Percentiles rank a stretch among this genome's conserved stretches.
These are phyloP conservation scores for Augochlorella aurata DNA, from an alignment of 2,888 invertebrate species.

Conservation along the genomic window DNA sequence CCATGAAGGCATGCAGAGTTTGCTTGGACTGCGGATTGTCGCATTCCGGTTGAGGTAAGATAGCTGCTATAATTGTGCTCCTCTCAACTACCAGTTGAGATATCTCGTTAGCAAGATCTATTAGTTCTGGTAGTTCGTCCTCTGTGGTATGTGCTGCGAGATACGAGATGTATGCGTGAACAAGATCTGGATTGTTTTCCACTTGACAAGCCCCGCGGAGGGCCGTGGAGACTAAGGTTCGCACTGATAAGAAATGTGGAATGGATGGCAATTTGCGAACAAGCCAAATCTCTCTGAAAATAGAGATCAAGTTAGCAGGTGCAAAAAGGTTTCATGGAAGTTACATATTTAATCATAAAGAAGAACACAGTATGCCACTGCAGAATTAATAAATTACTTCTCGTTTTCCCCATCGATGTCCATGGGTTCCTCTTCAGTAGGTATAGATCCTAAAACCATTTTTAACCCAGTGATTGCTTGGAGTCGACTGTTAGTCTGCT, in stretches of 20 bases:
- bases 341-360: no score
- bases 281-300: conserved; percentile 83
- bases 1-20: conserved; percentile 88
- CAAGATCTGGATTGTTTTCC: conserved; percentile 92
- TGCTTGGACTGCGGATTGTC: conserved; percentile 80
- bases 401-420: conserved; percentile 78
- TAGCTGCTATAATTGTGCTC: conserved; percentile 91
- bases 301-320: no score
- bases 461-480: conserved; percentile 90
- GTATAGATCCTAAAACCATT: conserved; percentile 85
- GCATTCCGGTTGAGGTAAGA: conserved; percentile 86
- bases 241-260: conserved; percentile 89
- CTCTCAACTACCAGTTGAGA: conserved; percentile 96
- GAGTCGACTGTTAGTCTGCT: conserved; percentile 89
- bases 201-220: conserved; percentile 94
- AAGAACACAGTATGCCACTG: no score
- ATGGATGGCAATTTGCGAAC: conserved; percentile 87
- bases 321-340: no score
- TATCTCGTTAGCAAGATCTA: conserved; percentile 90
- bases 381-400: conserved; percentile 60
- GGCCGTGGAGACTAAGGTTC: conserved; percentile 87
- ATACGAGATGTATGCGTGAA: conserved; percentile 93
- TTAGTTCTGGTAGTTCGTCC: conserved; percentile 86
- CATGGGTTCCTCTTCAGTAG: conserved; percentile 81
- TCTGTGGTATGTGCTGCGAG: conserved; percentile 89